Conservation (phyloP, 2,797 vertebrate species). For the Calcarius lapponicus region DNA sequence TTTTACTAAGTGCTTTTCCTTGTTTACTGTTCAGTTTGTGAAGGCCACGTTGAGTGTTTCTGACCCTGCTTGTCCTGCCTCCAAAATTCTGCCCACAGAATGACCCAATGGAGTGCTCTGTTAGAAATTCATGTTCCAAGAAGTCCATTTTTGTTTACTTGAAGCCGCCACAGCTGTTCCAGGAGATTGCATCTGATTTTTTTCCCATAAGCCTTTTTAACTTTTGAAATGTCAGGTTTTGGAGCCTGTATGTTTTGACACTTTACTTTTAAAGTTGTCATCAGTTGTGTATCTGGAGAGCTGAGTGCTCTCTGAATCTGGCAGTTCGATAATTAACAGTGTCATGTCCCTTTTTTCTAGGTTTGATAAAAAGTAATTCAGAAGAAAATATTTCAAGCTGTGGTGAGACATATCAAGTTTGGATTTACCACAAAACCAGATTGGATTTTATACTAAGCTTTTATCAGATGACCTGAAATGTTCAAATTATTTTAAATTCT, state of each 20-base stretch:
- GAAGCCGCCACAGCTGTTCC: background rate
- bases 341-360: background rate
- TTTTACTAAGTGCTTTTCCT: background rate
- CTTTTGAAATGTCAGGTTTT: background rate
- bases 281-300: background rate
- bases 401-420: background rate
- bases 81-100: background rate
- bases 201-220: background rate
- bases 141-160: slow-evolving; percentile 3
- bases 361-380: background rate
- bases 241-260: background rate
- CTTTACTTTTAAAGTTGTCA: background rate
- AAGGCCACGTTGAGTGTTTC: background rate
- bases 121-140: background rate
- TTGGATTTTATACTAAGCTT: background rate
- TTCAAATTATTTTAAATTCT: background rate
- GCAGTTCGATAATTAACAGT: background rate
- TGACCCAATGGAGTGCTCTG: background rate
- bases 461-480: background rate
- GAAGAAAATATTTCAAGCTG: background rate
- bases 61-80: background rate
- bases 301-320: background rate
- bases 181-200: background rate
- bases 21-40: background rate
- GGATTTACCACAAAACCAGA: background rate